phyloP scores from a whole-genome alignment of 2,888 invertebrate genomes.

The Sminthurinus aureus region DNA sequence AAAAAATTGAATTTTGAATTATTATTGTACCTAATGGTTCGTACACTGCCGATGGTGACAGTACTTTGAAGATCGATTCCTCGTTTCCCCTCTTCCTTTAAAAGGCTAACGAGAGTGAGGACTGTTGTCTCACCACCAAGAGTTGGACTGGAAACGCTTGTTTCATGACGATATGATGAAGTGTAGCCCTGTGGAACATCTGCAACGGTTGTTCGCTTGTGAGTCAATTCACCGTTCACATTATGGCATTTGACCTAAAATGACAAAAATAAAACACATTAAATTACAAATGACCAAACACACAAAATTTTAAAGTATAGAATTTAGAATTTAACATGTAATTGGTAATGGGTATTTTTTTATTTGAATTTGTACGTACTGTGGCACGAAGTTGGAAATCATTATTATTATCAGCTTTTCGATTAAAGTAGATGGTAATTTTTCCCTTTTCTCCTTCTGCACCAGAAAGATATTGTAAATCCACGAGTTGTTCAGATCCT shows the following conservation, averaged over 20 bases:
- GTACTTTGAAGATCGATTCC: slow-evolving; percentile 18
- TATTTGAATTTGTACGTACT: not conserved
- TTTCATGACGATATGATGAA: slow-evolving; percentile 18
- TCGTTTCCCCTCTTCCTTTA: not conserved
- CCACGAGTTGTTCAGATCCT: slow-evolving; percentile 31
- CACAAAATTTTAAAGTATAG: not conserved
- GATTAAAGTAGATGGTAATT: slow-evolving; percentile 13
- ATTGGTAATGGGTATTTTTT: not conserved
- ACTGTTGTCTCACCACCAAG: not conserved
- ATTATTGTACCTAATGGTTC: not conserved
- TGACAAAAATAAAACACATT: not conserved
- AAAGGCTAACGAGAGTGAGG: not conserved
- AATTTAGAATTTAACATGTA: no score
- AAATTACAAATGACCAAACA: not conserved
- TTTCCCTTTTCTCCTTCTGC: slow-evolving; percentile 24
- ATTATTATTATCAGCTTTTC: slow-evolving; percentile 35
- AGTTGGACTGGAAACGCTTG: not conserved
- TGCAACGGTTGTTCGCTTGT: slow-evolving; percentile 4
- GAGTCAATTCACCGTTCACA: slow-evolving; percentile 13
- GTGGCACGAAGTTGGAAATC: slow-evolving; percentile 20
- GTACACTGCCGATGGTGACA: not conserved
- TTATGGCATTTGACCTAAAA: slow-evolving; percentile 11
- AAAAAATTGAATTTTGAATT: not conserved
- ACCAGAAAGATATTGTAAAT: slow-evolving; percentile 19
- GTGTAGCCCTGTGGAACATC: slow-evolving; percentile 23